Evolutionary conservation across 2,888 invertebrate genomes (phyloP), one percentile per base, ranked within the genome.

Genomic region (Monoplex corrugatus): DNA sequence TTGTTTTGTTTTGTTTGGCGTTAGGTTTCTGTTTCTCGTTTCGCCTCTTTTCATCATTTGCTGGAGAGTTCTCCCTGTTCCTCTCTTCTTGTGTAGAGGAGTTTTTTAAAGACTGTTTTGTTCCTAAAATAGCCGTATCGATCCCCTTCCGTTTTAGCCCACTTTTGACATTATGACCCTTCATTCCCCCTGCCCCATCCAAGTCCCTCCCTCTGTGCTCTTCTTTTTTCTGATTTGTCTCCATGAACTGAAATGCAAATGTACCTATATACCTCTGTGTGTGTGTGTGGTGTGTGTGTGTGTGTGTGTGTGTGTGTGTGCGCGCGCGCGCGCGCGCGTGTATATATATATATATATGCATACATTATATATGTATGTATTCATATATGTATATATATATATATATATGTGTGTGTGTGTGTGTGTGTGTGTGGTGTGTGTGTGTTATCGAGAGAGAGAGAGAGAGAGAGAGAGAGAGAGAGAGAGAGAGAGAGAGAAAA

Each of bases 301-400:
- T n/a, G 68, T 68, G 68, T 6, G 78, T 40, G 23, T 23, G 78
- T 78, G 78, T 40, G 78, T 78, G 78, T 78, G 78, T 78, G 78
- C 40, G 75, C 19, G 75, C 28, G 75, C 19, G 75, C 28, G 75
- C 19, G 75, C 28, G 40, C 19, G 40, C 19, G 40, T 40, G 40
- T 40, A 40, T 78, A 40, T 40, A 40, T 40, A 40, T 40, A 40
- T 40, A 43, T 23, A 43, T 78, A 43, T 78, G 40, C 43, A 28
- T 78, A 43, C 28, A 43, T 40, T 40, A 28, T 78, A 43, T 40
- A 43, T 78, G 78, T 40, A 28, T 78, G 78, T 40, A 43, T 78
- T 40, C 28, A 23, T 78, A 43, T 40, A 28, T 40, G 78, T 40
- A 23, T 13, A 3, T n/a, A n/a, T 40, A 23, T 40, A 28, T 0